These are phyloP conservation scores for Odontomyia ornata DNA, from an alignment of 2,888 invertebrate species.

Conservation along the genomic window DNA sequence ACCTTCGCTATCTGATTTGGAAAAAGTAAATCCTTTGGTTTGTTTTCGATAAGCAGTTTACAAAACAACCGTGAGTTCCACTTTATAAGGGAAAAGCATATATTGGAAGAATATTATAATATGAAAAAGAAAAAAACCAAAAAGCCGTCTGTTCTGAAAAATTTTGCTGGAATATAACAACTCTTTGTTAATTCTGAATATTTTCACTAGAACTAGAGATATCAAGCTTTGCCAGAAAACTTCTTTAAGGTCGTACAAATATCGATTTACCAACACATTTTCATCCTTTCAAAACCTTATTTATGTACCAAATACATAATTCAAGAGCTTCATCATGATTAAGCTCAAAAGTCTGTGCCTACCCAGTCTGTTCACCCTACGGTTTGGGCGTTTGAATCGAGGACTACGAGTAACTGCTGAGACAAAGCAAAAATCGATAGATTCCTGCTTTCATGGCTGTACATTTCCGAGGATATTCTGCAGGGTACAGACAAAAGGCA, in stretches of 20 bases:
- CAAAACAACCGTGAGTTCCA: no score
- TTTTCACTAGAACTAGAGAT: no score
- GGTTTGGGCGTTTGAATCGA: not conserved
- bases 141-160: no score
- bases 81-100: no score
- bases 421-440: conserved; percentile 4
- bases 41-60: no score
- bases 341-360: not conserved
- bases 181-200: no score
- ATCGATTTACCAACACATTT: conserved; percentile 11
- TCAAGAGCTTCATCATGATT: not conserved
- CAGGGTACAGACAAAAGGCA: not conserved
- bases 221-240: not conserved
- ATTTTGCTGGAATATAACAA: no score
- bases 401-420: conserved; percentile 9
- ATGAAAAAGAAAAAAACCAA: no score
- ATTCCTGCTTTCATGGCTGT: not conserved
- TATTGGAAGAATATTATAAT: no score
- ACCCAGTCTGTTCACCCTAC: conserved; percentile 3
- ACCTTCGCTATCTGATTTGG: no score
- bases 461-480: not conserved
- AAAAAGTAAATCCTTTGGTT: no score
- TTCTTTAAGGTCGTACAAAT: not conserved
- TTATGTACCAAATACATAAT: not conserved
- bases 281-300: not conserved